Conservation (phyloP, 1,140 invertebrate species). For the Odontomachus brunneus region DNA sequence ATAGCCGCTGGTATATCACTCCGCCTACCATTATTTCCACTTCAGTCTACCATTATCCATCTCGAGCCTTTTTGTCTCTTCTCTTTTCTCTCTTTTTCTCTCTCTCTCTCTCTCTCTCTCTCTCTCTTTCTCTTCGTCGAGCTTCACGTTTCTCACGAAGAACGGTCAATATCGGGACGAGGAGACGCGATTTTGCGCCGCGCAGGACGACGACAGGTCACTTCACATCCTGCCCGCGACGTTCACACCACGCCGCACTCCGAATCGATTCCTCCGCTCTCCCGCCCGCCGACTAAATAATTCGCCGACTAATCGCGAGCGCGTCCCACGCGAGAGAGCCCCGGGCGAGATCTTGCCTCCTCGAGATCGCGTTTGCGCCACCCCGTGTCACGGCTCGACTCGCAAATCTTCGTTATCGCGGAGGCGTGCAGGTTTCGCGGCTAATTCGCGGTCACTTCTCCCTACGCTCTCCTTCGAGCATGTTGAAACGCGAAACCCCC, state of each 20-base stretch:
- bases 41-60: slow-evolving; percentile 46
- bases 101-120: background rate
- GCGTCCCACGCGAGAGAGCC: no score
- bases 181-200: background rate
- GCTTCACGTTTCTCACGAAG: slow-evolving; percentile 45
- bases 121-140: slow-evolving; percentile 15
- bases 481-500: background rate
- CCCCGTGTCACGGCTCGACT: no score
- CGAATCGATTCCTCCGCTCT: no score
- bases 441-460: background rate
- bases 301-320: no score
- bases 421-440: background rate
- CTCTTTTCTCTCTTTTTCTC: background rate
- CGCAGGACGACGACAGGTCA: no score
- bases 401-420: background rate
- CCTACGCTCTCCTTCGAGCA: background rate
- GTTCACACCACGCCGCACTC: no score
- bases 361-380: no score
- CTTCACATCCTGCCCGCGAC: no score
- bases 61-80: background rate
- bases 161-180: slow-evolving; percentile 19
- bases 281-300: no score
- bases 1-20: background rate
- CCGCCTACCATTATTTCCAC: slow-evolving; percentile 44
- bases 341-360: no score